Base-by-base conservation (phyloP, 92 coral and sea anemone species). In the Diadumene lineata region DNA sequence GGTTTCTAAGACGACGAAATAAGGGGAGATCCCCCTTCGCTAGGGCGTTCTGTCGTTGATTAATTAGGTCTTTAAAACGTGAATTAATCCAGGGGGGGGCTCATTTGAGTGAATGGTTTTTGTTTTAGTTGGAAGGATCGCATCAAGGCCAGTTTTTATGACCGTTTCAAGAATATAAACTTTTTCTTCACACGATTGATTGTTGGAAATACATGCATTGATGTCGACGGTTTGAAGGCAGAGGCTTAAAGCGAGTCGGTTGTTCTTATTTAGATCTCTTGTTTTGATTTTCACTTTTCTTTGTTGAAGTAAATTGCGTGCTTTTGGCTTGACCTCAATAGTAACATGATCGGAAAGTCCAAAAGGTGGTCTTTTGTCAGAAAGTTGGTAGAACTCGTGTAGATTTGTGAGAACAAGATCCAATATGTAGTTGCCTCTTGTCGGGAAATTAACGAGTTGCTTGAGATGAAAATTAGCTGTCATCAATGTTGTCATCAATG, bases 291-390 rank as follows among this genome's bases (percentile, higher is more conserved):
- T 70, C 60, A 21, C 32, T 68, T 69, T 38, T 58, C 71, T 67
- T 75, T 64, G 65, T 10, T 60, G 28, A 51, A 78, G 80, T 65
- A 61, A 64, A 22, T 82, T 68, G 63, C 80, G 24, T 57, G 69
- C 73, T 66, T 69, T 82, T 7, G 84, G 80, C 73, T 76, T 70
- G 43, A 77, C 55, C 79, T 82, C 84, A 60, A 86, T 60, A 55
- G 87, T 53, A 75, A 76, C 75, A 78, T 81, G 87, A 68, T 86
- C 87, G 64, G 87, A 86, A 58, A 71, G 79, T 30, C 87, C 87
- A 77, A 61, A 79, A 18, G 84, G 77, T 68, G 86, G 86, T 25
- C 68, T 78, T 75, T 86, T 77, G 26, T 68, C 69, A 50, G 86
- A 82, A 53, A 70, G 79, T 33, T 72, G 71, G 78, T 85, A 86